Evolutionary conservation across 2,888 invertebrate species (phyloP), one percentile per base, ranked within the genome.

Genomic region (Aromia moschata): DNA sequence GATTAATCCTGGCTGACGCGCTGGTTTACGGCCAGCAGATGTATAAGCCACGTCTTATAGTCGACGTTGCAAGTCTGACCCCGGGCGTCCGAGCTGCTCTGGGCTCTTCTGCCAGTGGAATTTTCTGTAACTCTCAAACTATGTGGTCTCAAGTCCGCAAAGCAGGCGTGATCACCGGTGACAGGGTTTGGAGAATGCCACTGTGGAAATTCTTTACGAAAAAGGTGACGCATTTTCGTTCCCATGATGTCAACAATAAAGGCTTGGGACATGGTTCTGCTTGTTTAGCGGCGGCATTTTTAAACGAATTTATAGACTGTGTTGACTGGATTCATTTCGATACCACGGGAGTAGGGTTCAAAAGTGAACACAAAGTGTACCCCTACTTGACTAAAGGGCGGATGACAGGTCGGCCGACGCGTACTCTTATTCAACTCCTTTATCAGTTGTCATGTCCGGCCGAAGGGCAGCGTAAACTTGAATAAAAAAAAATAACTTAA

Each of bases 11-110:
- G 49, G 80, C 78, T 0, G 78, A 78, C 58, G 79, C 78, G 1
- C 58, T 82, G 9, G 74, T 75, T n/a, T 79, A 78, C 49, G 79
- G 79, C 0, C 81, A 85, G 78, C 73, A 80, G 11, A 54, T 68
- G 65, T 83, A 85, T 76, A 84, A 84, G 43, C 88, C 90, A 0
- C 78, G 83, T 33, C 80, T 88, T 14, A 84, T 91, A 30, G 77
- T 92, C 14, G 90, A 91, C 72, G 84, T 91, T 65, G 90, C 89
- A 16, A 90, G 90, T 20, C 81, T 91, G 46, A 90, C 90, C 30
- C 85, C 83, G 14, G 86, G 80, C 12, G 81, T 85, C 36, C 74
- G 78, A 43, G 79, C 83, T 15, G 84, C 85, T 9, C 71, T 87
- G 18, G 87, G 87, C 1, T 78, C 81, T 4, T 82, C 80, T 2